Conservation (phyloP, 2,888 invertebrate species). For the Heliconius ismenius region DNA sequence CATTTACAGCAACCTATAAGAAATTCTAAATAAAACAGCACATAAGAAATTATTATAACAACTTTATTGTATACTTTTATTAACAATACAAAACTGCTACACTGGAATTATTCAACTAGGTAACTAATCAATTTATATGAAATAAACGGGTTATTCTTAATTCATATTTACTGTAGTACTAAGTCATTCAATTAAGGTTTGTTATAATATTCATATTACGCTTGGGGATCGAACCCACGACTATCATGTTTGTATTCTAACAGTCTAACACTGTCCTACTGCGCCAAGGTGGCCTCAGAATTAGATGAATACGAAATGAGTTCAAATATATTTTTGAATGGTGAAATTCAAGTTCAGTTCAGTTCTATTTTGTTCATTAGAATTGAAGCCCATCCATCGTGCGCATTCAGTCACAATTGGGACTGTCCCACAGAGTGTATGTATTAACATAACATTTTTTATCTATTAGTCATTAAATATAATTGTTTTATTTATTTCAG, state of each 20-base stretch:
- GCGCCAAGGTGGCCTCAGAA: not conserved
- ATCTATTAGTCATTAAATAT: too few relatives aligned
- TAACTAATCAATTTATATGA: conserved; percentile 33
- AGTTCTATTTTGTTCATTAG: too few relatives aligned
- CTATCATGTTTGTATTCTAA: not conserved
- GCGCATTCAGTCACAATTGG: not conserved
- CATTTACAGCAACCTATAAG: not conserved
- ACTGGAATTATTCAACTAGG: conserved; percentile 34
- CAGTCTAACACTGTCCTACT: not conserved
- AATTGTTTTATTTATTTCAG: not conserved
- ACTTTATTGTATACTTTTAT: conserved; percentile 37
- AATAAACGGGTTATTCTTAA: conserved; percentile 27
- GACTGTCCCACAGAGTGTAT: not conserved
- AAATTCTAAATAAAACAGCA: conserved; percentile 33
- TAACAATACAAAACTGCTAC: conserved; percentile 37
- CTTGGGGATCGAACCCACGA: not conserved
- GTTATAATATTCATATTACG: not conserved
- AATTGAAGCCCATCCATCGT: not conserved
- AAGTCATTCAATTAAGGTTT: not conserved
- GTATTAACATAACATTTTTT: not conserved
- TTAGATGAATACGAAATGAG: not conserved
- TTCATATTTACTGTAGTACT: not conserved
- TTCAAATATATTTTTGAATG: too few relatives aligned
- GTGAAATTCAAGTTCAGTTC: too few relatives aligned
- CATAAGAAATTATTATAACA: conserved; percentile 43